These are phyloP conservation scores for Trichoplusia ni DNA, from an alignment of 1,140 invertebrate genomes.

Conservation along the genomic window DNA sequence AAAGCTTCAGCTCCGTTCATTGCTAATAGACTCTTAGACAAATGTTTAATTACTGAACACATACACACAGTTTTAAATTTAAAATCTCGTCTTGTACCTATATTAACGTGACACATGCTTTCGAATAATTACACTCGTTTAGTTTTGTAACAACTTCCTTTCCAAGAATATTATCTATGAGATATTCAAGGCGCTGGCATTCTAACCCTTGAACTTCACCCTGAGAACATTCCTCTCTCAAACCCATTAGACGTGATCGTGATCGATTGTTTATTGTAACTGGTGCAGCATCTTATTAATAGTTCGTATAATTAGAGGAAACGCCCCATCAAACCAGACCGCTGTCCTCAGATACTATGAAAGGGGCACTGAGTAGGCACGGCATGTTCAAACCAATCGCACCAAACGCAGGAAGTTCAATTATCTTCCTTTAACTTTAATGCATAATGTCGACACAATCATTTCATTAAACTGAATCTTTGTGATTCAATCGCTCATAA, in stretches of 20 bases:
- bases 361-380: slow-evolving; percentile 62
- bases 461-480: slow-evolving; percentile 77
- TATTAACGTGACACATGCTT: too few relatives aligned
- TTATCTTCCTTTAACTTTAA: slow-evolving; percentile 78
- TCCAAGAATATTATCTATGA: slow-evolving; percentile 4
- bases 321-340: slow-evolving; percentile 68
- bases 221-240: slow-evolving; percentile 33
- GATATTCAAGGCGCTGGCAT: neutral
- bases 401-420: slow-evolving; percentile 76
- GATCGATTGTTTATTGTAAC: slow-evolving; percentile 62
- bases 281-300: slow-evolving; percentile 69
- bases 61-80: too few relatives aligned
- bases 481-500: slow-evolving; percentile 66
- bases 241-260: slow-evolving; percentile 50
- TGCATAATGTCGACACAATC: slow-evolving; percentile 76
- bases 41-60: too few relatives aligned
- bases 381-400: slow-evolving; percentile 61
- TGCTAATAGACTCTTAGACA: slow-evolving; percentile 32
- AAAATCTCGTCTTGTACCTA: too few relatives aligned
- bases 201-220: slow-evolving; percentile 14
- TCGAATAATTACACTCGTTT: too few relatives aligned
- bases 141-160: too few relatives aligned
- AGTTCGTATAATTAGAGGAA: slow-evolving; percentile 79
- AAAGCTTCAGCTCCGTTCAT: slow-evolving; percentile 21
- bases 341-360: slow-evolving; percentile 57